phyloP scores from a whole-genome alignment of 2,113 vertebrate species.

The Cyprinodon variegatus region DNA sequence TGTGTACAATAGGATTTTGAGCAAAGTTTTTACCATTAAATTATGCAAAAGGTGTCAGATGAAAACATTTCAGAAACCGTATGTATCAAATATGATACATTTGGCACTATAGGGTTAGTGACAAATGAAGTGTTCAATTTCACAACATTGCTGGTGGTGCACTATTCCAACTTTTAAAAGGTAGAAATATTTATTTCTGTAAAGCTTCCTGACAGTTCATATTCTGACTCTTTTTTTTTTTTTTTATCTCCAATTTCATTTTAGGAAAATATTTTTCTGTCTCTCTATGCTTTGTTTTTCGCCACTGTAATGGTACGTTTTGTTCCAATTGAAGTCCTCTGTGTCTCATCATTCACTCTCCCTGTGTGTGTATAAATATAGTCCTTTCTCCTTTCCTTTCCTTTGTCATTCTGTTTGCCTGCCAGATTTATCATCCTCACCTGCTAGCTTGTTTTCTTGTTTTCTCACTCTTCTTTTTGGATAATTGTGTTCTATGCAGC shows the following conservation, averaged over 20 bases:
- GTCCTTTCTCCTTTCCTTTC: neutral
- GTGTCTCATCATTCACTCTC: neutral
- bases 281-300: neutral
- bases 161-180: too few relatives aligned
- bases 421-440: neutral
- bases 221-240: neutral
- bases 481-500: neutral
- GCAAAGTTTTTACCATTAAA: too few relatives aligned
- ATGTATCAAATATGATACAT: too few relatives aligned
- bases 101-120: too few relatives aligned
- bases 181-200: too few relatives aligned
- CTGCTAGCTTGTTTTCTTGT: neutral
- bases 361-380: neutral
- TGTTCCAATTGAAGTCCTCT: neutral
- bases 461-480: neutral
- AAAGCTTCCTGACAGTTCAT: neutral
- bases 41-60: too few relatives aligned
- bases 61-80: too few relatives aligned
- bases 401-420: neutral
- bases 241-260: neutral
- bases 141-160: too few relatives aligned
- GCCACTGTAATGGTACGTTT: neutral
- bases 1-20: too few relatives aligned
- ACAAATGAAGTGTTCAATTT: too few relatives aligned
- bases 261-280: neutral